Conservation (phyloP, 2,797 vertebrate species). For the Atherinosoma microstoma region DNA sequence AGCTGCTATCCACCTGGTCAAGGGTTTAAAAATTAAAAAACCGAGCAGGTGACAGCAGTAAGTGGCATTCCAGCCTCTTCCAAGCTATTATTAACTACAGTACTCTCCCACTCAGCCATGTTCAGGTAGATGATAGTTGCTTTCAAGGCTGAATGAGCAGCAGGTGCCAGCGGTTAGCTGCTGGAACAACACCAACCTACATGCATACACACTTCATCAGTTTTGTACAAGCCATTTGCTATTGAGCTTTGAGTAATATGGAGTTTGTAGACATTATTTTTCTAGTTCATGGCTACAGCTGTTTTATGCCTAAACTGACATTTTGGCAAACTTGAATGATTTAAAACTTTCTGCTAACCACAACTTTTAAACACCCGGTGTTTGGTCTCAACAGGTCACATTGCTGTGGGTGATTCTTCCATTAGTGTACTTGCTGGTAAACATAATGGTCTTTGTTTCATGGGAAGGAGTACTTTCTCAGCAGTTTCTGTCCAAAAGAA, state of each 20-base stretch:
- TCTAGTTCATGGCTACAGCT: not conserved
- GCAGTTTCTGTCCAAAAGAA: conserved; percentile 26
- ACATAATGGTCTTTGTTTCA: conserved; percentile 29
- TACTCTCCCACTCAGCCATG: no score
- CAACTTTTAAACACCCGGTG: not conserved
- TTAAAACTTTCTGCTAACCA: not conserved
- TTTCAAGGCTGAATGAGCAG: not conserved
- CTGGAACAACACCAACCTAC: not conserved
- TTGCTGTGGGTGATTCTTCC: not conserved
- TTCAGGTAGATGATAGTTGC: not conserved
- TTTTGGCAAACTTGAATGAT: not conserved
- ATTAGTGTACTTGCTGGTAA: conserved; percentile 7
- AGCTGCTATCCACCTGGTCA: not conserved
- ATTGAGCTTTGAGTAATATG: not conserved
- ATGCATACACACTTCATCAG: not conserved
- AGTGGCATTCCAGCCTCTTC: not conserved
- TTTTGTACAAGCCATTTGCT: not conserved
- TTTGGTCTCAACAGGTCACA: conserved; percentile 2
- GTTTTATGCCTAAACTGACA: not conserved
- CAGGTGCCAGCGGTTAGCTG: not conserved
- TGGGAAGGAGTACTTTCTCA: conserved; percentile 27
- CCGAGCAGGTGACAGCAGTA: not conserved
- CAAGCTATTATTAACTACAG: no score
- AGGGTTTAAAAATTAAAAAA: no score
- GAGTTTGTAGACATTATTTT: not conserved